Percentiles rank a stretch among this genome's conserved stretches.
Conservation (phyloP, 2,888 invertebrate genomes). For the Crocallis elinguaria region DNA sequence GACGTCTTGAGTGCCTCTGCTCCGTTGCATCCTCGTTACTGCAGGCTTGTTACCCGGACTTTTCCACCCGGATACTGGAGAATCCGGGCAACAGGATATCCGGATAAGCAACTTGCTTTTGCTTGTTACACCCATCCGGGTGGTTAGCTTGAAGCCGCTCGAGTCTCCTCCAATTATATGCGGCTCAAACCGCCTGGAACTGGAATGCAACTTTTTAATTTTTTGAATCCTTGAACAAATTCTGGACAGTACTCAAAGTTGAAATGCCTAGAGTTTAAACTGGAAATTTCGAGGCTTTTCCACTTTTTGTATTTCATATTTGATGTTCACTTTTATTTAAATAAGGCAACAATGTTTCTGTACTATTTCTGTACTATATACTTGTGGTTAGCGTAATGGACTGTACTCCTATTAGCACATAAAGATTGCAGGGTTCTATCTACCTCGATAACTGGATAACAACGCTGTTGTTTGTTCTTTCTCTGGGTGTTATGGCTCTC, state of each 20-base stretch:
- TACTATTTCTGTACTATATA: too few relatives aligned
- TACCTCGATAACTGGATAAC: too few relatives aligned
- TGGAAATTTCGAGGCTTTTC: neutral
- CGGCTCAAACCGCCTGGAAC: slow-evolving; percentile 70
- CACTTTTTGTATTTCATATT: neutral
- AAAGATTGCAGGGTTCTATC: too few relatives aligned
- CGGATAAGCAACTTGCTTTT: slow-evolving; percentile 38
- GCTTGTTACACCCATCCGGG: slow-evolving; percentile 73
- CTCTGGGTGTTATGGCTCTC: too few relatives aligned
- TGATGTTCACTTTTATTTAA: too few relatives aligned
- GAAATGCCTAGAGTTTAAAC: neutral
- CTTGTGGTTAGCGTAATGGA: too few relatives aligned
- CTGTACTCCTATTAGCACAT: too few relatives aligned
- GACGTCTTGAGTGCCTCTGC: slow-evolving; percentile 52
- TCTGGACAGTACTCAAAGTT: slow-evolving; percentile 12
- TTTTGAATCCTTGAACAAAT: slow-evolving; percentile 42
- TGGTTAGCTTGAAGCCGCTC: slow-evolving; percentile 78
- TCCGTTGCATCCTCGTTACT: slow-evolving; percentile 64
- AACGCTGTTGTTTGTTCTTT: too few relatives aligned
- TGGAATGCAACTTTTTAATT: slow-evolving; percentile 59
- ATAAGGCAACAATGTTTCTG: too few relatives aligned
- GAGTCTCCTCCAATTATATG: slow-evolving; percentile 81
- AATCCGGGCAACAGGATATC: slow-evolving; percentile 52
- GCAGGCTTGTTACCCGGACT: slow-evolving; percentile 58
- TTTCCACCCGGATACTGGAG: slow-evolving; percentile 40